Evolutionary conservation across 2,888 invertebrate species (phyloP).

Genomic region (Drosophila pseudotalamancana): DNA sequence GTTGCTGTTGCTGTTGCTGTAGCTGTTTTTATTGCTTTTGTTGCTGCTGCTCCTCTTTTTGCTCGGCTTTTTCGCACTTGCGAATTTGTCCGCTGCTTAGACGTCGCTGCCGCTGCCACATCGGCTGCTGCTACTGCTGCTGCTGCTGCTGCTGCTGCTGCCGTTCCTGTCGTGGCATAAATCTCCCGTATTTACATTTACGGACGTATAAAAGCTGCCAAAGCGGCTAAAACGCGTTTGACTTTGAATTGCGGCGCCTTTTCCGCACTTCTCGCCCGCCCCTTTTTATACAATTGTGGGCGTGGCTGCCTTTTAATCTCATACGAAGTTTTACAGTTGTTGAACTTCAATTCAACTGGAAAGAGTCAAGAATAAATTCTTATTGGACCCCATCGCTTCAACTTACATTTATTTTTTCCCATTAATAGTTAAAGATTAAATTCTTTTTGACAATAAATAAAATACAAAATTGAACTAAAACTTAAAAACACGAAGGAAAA

Average conservation of each 20-base stretch:
- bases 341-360: not conserved
- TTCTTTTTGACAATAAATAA: not conserved
- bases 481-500: too few species aligned
- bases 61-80: constrained; percentile 72
- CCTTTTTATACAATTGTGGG: not conserved
- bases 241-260: constrained; percentile 22
- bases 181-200: constrained; percentile 66
- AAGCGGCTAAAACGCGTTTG: constrained; percentile 56
- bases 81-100: constrained; percentile 45
- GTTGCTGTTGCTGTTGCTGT: not conserved
- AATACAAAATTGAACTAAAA: too few species aligned
- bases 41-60: constrained; percentile 18
- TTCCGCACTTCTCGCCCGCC: not conserved
- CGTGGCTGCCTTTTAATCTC: constrained; percentile 5
- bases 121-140: constrained; percentile 13
- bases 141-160: constrained; percentile 1
- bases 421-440: not conserved
- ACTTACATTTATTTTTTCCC: not conserved
- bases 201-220: constrained; percentile 71
- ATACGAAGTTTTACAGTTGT: not conserved
- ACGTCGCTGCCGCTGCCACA: constrained; percentile 23
- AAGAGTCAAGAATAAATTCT: not conserved
- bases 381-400: too few species aligned
- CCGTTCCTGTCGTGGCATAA: constrained; percentile 42
- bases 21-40: constrained; percentile 10